Conservation (phyloP, 1,140 invertebrate genomes). For the Drosophila pseudoananassae region DNA sequence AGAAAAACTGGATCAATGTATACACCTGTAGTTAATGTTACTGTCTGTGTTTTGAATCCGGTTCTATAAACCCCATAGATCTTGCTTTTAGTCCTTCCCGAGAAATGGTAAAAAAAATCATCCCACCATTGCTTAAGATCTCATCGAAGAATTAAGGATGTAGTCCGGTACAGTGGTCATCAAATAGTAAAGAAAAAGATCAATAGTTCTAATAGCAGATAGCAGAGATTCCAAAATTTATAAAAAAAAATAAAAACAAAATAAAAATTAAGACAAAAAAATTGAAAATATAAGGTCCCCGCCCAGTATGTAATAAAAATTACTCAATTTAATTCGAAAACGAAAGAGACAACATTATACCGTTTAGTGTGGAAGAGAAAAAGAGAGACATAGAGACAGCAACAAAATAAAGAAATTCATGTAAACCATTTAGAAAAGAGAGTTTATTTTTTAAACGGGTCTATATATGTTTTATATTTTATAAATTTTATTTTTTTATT, state of each 20-base stretch:
- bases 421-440: slow-evolving; percentile 35
- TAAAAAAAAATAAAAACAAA: background rate
- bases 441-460: background rate
- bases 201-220: slow-evolving; percentile 7
- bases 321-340: slow-evolving; percentile 28
- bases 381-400: background rate
- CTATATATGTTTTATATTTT: background rate
- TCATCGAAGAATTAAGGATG: slow-evolving; percentile 11
- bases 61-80: background rate
- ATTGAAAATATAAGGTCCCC: slow-evolving; percentile 1
- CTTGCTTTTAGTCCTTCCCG: background rate
- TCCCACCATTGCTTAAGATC: slow-evolving; percentile 6
- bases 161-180: background rate
- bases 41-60: slow-evolving; percentile 1
- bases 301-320: slow-evolving; percentile 34
- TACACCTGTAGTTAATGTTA: slow-evolving; percentile 47
- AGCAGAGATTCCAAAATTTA: slow-evolving; percentile 1
- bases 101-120: background rate
- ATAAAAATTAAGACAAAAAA: slow-evolving; percentile 1
- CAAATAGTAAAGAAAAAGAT: background rate
- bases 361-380: background rate
- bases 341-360: slow-evolving; percentile 17
- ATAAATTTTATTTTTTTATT: background rate
- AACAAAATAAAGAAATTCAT: slow-evolving; percentile 36
- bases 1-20: slow-evolving; percentile 26